Evolutionary conservation across 2,797 vertebrate genomes (phyloP), one percentile per base, ranked within the genome.

Genomic region (Morelia viridis): DNA sequence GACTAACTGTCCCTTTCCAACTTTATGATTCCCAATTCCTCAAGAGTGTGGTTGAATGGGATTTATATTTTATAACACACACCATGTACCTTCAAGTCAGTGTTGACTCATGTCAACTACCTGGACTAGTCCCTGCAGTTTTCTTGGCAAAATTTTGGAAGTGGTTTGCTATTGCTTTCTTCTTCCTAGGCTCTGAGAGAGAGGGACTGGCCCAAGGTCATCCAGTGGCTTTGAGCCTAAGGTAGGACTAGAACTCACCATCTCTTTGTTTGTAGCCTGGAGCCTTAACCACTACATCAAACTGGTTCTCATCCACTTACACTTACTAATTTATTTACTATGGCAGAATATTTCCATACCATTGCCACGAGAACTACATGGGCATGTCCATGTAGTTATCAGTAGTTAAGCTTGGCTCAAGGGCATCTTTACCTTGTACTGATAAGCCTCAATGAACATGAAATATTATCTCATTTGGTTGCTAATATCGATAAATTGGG

Each of bases 401-500:
- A 31, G n/a, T 68, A 68, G n/a, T 31, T 28, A 68, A 68, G 12
- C n/a, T 68, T 65, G 64, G 28, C 28, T 65, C 28, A 65, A 65
- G n/a, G 64, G 64, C 64, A n/a, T 65, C 28, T 65, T 65, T 65
- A 13, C 13, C 4, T 65, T 6, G 80, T 89, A 58, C 28, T 89
- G 76, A 68, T 62, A 61, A 12, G 84, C 76, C 15, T 57, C 91
- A 17, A 0, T 2, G 26, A 41, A 90, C 31, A 91, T 68, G 92
- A 65, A 93, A 24, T 90, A 92, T 91, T 4, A 26, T 86, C 5
- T 83, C 93, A 89, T 85, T 88, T 88, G 91, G 88, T 91, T 94
- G 94, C 94, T 96, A 94, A 95, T 94, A 94, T 93, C 64, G 96
- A 89, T 15, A 92, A 95, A 0, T 57, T 93, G 93, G 91, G 95